Percentiles rank a stretch among this genome's conserved stretches.
phyloP scores from a whole-genome alignment of 2,113 vertebrate genomes.

The Narcine bancroftii region DNA sequence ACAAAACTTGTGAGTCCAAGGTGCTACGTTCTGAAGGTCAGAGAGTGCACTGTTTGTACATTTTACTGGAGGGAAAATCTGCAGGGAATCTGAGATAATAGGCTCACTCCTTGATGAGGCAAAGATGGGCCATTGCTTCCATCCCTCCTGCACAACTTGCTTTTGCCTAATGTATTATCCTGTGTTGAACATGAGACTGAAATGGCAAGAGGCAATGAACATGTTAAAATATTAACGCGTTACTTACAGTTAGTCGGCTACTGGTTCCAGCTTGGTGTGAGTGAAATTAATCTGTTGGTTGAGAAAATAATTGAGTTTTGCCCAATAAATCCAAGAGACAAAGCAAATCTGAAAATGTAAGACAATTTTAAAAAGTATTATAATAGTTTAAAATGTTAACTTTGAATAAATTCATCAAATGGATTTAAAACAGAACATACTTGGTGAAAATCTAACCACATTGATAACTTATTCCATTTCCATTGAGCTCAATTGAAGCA shows the following conservation, averaged over 20 bases:
- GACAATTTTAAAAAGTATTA: not conserved
- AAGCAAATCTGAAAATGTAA: not conserved
- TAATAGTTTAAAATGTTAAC: not conserved
- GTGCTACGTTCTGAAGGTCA: not conserved
- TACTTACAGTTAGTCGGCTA: too few species aligned
- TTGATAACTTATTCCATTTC: not conserved
- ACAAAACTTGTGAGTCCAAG: not conserved
- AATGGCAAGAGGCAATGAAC: not conserved
- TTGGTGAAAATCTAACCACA: not conserved
- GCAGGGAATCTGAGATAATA: not conserved
- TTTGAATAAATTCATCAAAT: not conserved
- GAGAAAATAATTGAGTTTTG: not conserved
- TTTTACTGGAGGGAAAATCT: not conserved
- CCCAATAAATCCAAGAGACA: not conserved
- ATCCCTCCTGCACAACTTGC: not conserved
- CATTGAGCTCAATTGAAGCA: not conserved
- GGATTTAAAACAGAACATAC: not conserved
- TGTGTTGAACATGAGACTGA: not conserved
- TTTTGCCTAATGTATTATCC: not conserved
- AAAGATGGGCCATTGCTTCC: not conserved
- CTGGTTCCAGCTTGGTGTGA: not conserved
- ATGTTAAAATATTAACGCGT: not conserved
- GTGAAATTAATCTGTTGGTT: not conserved
- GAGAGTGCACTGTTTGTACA: not conserved
- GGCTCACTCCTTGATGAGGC: not conserved